Evolutionary conservation across 2,113 vertebrate genomes (phyloP), one percentile per base, ranked within the genome.

Genomic region (Turnix velox): DNA sequence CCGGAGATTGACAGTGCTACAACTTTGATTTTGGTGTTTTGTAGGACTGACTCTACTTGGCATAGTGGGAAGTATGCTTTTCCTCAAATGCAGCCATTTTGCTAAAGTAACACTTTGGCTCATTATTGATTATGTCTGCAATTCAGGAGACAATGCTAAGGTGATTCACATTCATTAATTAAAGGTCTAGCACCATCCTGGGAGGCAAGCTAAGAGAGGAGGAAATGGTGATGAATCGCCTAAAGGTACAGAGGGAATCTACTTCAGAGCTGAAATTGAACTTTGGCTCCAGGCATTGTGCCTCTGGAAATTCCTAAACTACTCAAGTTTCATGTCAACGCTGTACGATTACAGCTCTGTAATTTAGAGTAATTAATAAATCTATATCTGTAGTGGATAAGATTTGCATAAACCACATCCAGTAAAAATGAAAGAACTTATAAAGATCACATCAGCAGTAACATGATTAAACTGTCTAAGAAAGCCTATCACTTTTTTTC

Each of bases 341-440:
- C 48, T 71, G 85, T 74, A 76, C 76, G 89, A 71, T 93, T 95
- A 88, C 75, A 84, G 43, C 55, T 33, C 59, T 75, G 35, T 72
- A 86, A 71, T 87, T 94, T 55, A 88, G 33, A 81, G 66, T 72
- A 71, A 62, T 87, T 92, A 88, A 68, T 86, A 77, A 84, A 74
- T 84, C 76, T 81, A 40, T 91, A 71, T 93, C 86, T 88, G 18
- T 59, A 61, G 48, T 57, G 42, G 76, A 63, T 88, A 81, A 76
- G 45, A 81, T 92, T 88, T 90, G 40, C 37, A 49, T 88, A 81
- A 96, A 90, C 68, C 83, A 73, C 86, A 90, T 87, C 73, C 25
- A 80, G 81, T 86, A 77, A 75, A 49, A 82, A 72, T 68, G 75
- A 57, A 93, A 89, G 19, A 28, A 52, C 40, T 68, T 24, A 43